Base-by-base conservation (phyloP, 2,797 vertebrate species). In the Podargus strigoides region DNA sequence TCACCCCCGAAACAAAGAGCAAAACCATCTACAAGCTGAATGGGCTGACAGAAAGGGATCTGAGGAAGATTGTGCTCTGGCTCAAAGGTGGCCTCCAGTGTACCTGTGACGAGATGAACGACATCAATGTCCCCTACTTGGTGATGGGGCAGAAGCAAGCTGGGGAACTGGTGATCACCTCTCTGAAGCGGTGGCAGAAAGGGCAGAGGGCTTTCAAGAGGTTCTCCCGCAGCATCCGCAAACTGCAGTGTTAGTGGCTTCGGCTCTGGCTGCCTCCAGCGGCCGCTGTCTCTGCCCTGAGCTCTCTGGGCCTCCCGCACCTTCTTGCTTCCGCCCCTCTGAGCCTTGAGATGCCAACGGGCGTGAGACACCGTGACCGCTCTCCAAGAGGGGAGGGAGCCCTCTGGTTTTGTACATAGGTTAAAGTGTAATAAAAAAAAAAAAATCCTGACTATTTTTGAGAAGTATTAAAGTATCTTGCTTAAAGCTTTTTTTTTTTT, bases 1-100 rank as follows among this genome's bases (percentile, higher is more conserved):
- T 99, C 96, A 98, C 99, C 85, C 99, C 99, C 0, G 99, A 99
- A 97, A 98, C 98, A 96, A 99, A 99, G 98, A 99, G 98, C 98
- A 99, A 99, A 97, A 99, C 99, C 96, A 99, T 99, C 93, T 99
- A 99, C 98, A 99, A 99, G 98, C 98, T 99, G 97, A 99, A 98
- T 66, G 99, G 99, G 1, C 98, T 99, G 97, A 99, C 98, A 0
- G 99, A 99, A 87, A 98, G 98, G 17, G 99, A 99, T 97, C 98
- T 99, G 96, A 98, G 97, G 97, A 99, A 99, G 97, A 98, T 98
- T 0, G 98, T 98, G 92, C 98, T 99, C 93, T 99, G 99, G 99
- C 98, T 99, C 94, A 99, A 98, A 97, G 99, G 99, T 91, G 99
- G 99, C 93, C 98, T 99, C 94, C 98, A 99, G 98, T 99, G 99